Percentiles rank a stretch among this genome's conserved stretches.
These are phyloP conservation scores for Ptychobarbus kaznakovi DNA, from an alignment of 2,797 vertebrate species.

Conservation along the genomic window DNA sequence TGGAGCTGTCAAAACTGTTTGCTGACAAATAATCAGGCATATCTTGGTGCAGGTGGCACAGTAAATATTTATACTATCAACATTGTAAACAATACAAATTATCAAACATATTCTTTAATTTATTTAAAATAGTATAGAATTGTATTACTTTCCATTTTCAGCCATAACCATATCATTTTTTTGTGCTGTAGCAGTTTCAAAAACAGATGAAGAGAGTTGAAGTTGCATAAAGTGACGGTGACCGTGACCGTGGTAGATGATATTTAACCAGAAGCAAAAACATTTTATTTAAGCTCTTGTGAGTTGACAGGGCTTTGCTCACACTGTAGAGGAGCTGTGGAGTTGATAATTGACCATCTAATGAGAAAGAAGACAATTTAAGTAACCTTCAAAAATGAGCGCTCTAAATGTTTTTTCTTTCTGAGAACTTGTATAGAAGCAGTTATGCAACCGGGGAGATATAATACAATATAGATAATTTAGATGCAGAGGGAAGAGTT, in stretches of 20 bases:
- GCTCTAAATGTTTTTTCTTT: background rate
- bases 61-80: background rate
- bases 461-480: conserved; percentile 11
- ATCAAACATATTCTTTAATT: background rate
- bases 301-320: conserved; percentile 4
- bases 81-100: background rate
- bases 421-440: conserved; percentile 10
- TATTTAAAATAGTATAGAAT: background rate
- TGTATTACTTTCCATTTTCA: background rate
- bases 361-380: conserved; percentile 22
- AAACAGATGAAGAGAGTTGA: background rate
- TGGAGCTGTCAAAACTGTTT: background rate
- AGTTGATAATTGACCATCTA: conserved; percentile 30
- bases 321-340: conserved; percentile 33
- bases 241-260: background rate
- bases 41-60: background rate
- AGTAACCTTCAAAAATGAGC: conserved; percentile 21
- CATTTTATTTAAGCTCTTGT: background rate
- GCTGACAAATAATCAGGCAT: background rate
- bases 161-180: background rate
- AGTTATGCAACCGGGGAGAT: conserved; percentile 36
- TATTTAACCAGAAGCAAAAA: conserved; percentile 4
- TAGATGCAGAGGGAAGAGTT: background rate
- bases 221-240: background rate
- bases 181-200: background rate